Evolutionary conservation across 2,797 vertebrate species (phyloP).

Genomic region (Urophycis tenuis): DNA sequence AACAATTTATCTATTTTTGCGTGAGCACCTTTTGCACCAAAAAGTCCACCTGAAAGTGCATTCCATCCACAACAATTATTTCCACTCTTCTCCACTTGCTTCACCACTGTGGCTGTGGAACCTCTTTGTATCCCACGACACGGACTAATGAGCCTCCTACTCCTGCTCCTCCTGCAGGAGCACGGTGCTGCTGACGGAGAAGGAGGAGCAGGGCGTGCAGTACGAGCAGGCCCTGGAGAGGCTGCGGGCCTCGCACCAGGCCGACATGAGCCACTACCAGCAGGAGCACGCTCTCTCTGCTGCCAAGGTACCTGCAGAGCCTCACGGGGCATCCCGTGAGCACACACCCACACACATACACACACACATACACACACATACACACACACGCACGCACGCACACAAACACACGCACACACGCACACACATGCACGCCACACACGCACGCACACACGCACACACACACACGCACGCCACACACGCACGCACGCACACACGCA

Average conservation of each 20-base stretch:
- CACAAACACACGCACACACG: too few species aligned
- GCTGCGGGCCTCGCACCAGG: constrained; percentile 73
- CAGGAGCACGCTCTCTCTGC: constrained; percentile 79
- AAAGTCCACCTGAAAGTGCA: background rate
- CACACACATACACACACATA: too few species aligned
- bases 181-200: constrained; percentile 74
- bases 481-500: background rate
- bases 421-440: too few species aligned
- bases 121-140: background rate
- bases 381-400: too few species aligned
- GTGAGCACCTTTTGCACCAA: too few species aligned
- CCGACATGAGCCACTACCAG: constrained; percentile 74
- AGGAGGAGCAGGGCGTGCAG: constrained; percentile 64
- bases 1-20: too few species aligned
- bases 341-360: background rate
- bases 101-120: background rate
- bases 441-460: background rate
- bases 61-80: background rate
- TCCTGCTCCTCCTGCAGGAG: constrained; percentile 57
- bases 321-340: background rate
- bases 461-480: too few species aligned
- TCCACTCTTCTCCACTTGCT: background rate
- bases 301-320: constrained; percentile 73
- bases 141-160: background rate
- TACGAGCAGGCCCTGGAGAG: constrained; percentile 70